Conservation (phyloP, 2,888 invertebrate species). For the Temnothorax unifasciatus region DNA sequence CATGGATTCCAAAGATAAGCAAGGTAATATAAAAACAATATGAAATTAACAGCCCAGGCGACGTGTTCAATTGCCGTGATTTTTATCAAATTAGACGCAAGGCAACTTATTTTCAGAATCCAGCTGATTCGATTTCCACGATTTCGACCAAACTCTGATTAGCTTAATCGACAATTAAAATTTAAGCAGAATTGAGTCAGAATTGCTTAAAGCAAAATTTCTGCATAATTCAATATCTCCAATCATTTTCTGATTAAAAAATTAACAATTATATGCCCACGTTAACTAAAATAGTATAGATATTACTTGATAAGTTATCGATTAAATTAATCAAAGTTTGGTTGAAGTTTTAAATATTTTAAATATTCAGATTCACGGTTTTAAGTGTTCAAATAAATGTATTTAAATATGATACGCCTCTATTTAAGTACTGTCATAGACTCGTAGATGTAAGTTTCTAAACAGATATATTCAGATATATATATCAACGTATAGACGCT, state of each 20-base stretch:
- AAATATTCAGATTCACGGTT: background rate
- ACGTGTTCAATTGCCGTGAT: background rate
- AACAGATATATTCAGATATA: background rate
- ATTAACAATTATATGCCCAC: background rate
- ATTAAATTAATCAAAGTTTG: constrained; percentile 3
- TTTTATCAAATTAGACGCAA: background rate
- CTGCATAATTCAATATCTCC: background rate
- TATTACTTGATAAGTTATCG: background rate
- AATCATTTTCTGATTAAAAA: background rate
- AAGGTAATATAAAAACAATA: constrained; percentile 63
- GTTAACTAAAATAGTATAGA: background rate
- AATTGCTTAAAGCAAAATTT: background rate
- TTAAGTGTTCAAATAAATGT: background rate
- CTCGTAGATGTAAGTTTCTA: background rate
- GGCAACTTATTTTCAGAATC: background rate
- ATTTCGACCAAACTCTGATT: background rate
- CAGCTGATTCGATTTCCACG: background rate
- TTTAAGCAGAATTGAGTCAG: background rate
- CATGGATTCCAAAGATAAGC: constrained; percentile 82
- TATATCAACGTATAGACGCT: background rate
- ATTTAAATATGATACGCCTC: background rate
- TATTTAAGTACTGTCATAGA: background rate
- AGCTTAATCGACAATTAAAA: background rate
- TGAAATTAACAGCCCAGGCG: background rate
- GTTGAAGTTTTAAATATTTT: background rate